A percentile compares a stretch with the other conserved stretches of the same genome.
These are phyloP conservation scores for Sminthopsis crassicaudata DNA, from an alignment of 2,113 vertebrate genomes.

Conservation along the genomic window DNA sequence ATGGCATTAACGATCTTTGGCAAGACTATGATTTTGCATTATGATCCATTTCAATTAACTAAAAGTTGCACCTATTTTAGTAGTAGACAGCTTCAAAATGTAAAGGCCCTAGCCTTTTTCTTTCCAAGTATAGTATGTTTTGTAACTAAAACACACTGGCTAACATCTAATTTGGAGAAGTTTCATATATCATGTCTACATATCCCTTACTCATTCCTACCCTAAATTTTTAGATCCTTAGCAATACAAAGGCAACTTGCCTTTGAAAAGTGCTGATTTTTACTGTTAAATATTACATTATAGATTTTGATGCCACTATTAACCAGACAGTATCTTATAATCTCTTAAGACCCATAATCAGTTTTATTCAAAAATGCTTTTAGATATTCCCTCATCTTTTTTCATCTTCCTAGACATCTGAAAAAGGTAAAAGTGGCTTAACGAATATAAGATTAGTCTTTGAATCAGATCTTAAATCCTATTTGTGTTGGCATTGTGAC, in stretches of 20 bases:
- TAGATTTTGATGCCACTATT: too few species aligned
- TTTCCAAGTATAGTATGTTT: too few species aligned
- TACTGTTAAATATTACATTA: too few species aligned
- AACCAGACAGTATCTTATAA: too few species aligned
- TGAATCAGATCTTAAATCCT: neutral
- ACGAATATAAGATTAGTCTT: neutral
- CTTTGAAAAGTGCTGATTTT: too few species aligned
- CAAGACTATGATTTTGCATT: neutral
- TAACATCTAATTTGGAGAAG: too few species aligned
- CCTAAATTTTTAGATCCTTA: too few species aligned
- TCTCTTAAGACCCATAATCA: neutral
- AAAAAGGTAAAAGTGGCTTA: neutral
- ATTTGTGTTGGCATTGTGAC: neutral
- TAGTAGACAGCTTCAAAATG: neutral
- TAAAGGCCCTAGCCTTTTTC: neutral
- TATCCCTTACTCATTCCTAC: too few species aligned
- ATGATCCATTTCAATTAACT: neutral
- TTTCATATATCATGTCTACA: too few species aligned
- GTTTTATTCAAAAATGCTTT: neutral
- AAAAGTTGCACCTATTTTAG: neutral
- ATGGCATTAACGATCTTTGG: neutral
- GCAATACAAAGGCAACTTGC: too few species aligned
- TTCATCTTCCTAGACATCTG: neutral
- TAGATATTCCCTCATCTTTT: neutral
- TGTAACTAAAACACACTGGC: too few species aligned